Percentiles rank a stretch among this genome's conserved stretches.
Evolutionary conservation across 2,113 vertebrate genomes (phyloP).

Genomic region (Leiothrix lutea): DNA sequence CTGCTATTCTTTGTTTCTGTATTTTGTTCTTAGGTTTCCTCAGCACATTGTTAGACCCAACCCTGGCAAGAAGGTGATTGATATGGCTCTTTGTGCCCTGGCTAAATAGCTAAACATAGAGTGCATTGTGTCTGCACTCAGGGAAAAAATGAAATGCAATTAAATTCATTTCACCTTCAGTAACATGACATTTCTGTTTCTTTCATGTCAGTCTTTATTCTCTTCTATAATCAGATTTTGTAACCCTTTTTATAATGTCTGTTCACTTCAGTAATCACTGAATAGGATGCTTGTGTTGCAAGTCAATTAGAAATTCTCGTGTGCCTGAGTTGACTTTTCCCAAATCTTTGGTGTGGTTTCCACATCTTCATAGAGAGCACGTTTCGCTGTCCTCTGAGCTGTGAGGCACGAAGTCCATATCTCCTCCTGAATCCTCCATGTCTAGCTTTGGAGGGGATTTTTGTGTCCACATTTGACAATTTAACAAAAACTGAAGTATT

Average conservation of each 20-base stretch:
- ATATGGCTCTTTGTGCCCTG: constrained; percentile 33
- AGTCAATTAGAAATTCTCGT: constrained; percentile 20
- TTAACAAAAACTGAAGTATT: not conserved
- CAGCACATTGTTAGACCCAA: not conserved
- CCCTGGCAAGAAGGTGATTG: constrained; percentile 31
- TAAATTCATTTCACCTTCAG: constrained; percentile 45
- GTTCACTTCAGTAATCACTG: constrained; percentile 52
- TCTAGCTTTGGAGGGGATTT: not conserved
- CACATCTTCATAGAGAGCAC: not conserved
- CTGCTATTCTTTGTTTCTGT: not conserved
- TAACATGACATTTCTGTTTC: constrained; percentile 56
- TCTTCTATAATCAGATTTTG: constrained; percentile 38
- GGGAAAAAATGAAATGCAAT: constrained; percentile 46
- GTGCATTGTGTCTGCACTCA: not conserved
- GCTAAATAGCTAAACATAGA: constrained; percentile 40
- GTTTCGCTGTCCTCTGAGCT: not conserved
- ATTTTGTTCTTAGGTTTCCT: constrained; percentile 11
- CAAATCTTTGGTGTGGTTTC: not conserved
- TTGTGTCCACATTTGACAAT: not conserved
- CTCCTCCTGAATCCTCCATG: not conserved
- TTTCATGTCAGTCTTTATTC: constrained; percentile 50
- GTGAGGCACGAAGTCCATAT: not conserved
- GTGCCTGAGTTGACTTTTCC: not conserved
- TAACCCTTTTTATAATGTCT: constrained; percentile 48
- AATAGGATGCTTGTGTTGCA: constrained; percentile 23